Base-by-base conservation (phyloP, 2,113 vertebrate species). In the Plotosus lineatus region DNA sequence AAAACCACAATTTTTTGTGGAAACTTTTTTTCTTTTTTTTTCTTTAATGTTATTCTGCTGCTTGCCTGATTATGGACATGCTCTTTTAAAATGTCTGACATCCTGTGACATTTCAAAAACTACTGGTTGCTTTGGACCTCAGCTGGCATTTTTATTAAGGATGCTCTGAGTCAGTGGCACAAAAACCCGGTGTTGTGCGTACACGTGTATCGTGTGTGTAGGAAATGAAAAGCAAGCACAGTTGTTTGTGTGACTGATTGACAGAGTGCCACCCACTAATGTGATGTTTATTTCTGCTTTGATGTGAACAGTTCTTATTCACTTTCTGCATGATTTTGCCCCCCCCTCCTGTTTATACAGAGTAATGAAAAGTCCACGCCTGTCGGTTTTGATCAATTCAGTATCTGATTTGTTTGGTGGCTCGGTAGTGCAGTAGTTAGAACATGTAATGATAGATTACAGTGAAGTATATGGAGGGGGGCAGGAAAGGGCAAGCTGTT, bases 131-230 rank as follows among this genome's bases (percentile, higher is more conserved):
- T 17, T 36, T 38, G 33, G 61, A 61, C 42, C 56, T 61, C 33
- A 36, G 65, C 46, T 50, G 61, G 42, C 10, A 28, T 42, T 31
- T 56, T 60, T 48, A 28, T 2, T 46, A 60, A 28, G 61, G 61
- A 75, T 53, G 46, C 72, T 72, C 44, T 38, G 56, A 51, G 44
- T n/a, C 33, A 51, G 61, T 69, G 77, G 73, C 48, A 82, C 75
- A 61, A 23, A 36, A 31, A 74, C 55, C n/a, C 60, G 40, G 6
- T 28, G 61, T 79, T 69, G 23, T 78, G 21, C n/a, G n/a, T n/a
- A n/a, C n/a, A n/a, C n/a, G n/a, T n/a, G n/a, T n/a, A n/a, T n/a
- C n/a, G n/a, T 1, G 33, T 53, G 66, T 53, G 19, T 3, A 33
- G 42, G 68, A 15, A 48, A 33, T 10, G 17, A 1, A 56, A 33